phyloP scores from a whole-genome alignment of 2,888 invertebrate genomes.

The Drosophila pegasa region DNA sequence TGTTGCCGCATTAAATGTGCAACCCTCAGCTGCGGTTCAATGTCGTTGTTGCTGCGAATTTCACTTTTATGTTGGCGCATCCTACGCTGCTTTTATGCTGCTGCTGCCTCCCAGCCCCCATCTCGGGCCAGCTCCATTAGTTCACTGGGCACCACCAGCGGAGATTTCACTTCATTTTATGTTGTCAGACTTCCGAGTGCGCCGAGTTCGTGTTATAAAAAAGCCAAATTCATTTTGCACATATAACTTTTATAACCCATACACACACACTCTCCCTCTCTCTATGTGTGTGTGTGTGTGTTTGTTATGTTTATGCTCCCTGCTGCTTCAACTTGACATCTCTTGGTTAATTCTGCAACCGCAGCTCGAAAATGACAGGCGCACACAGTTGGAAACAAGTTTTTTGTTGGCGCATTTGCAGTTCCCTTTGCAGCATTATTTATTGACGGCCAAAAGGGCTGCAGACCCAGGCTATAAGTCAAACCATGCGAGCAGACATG shows the following conservation, averaged over 20 bases:
- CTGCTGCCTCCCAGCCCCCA: constrained; percentile 44
- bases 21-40: constrained; percentile 44
- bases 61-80: constrained; percentile 74
- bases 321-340: constrained; percentile 60
- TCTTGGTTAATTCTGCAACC: constrained; percentile 72
- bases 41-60: constrained; percentile 56
- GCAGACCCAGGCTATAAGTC: background rate
- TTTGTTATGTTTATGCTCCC: constrained; percentile 52
- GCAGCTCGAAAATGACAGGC: constrained; percentile 37
- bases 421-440: constrained; percentile 13
- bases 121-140: constrained; percentile 38
- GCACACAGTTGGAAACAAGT: constrained; percentile 15
- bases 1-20: constrained; percentile 76
- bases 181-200: constrained; percentile 79
- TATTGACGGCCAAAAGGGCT: constrained; percentile 10
- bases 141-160: constrained; percentile 73
- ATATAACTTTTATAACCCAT: constrained; percentile 68
- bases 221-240: constrained; percentile 81
- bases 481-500: background rate
- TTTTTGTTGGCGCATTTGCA: constrained; percentile 18
- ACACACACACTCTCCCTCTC: constrained; percentile 10
- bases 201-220: constrained; percentile 73
- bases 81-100: constrained; percentile 64
- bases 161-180: constrained; percentile 80
- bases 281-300: background rate